A percentile compares a stretch with the other conserved stretches of the same genome.
phyloP scores from a whole-genome alignment of 37 sponge, comb jelly and placozoan genomes.

The Chondrosia reniformis region DNA sequence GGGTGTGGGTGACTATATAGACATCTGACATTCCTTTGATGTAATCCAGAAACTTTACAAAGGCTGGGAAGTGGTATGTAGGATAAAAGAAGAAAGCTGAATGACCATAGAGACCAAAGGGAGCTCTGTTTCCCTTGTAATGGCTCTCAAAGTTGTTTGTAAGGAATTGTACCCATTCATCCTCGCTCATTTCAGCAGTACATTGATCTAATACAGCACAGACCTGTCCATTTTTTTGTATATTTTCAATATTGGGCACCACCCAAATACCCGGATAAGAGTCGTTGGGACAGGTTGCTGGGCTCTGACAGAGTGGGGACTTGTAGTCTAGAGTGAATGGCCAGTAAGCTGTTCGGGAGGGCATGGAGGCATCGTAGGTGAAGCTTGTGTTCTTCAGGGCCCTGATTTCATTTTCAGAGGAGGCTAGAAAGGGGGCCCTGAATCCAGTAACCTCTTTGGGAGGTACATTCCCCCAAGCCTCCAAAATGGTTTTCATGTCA shows the following conservation, averaged over 20 bases:
- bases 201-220: constrained; percentile 41
- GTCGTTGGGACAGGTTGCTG: constrained; percentile 42
- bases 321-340: constrained; percentile 64
- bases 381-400: constrained; percentile 36
- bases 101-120: constrained; percentile 44
- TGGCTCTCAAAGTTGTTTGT: constrained; percentile 36
- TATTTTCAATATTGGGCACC: constrained; percentile 25
- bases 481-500: constrained; percentile 35
- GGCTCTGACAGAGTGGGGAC: constrained; percentile 33
- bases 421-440: constrained; percentile 40
- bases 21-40: constrained; percentile 36
- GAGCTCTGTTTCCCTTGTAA: constrained; percentile 45
- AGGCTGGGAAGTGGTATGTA: background rate
- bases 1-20: constrained; percentile 46
- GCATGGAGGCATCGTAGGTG: constrained; percentile 48
- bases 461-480: constrained; percentile 39
- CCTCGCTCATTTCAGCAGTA: constrained; percentile 14
- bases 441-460: constrained; percentile 22
- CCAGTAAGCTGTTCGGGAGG: constrained; percentile 28
- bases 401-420: constrained; percentile 30
- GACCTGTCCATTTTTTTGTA: constrained; percentile 13
- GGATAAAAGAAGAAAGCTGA: constrained; percentile 31
- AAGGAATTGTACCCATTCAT: constrained; percentile 45
- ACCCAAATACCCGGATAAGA: constrained; percentile 53
- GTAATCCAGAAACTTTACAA: constrained; percentile 31